Base-by-base conservation (phyloP, 2,888 invertebrate genomes). In the Adela reaumurella region DNA sequence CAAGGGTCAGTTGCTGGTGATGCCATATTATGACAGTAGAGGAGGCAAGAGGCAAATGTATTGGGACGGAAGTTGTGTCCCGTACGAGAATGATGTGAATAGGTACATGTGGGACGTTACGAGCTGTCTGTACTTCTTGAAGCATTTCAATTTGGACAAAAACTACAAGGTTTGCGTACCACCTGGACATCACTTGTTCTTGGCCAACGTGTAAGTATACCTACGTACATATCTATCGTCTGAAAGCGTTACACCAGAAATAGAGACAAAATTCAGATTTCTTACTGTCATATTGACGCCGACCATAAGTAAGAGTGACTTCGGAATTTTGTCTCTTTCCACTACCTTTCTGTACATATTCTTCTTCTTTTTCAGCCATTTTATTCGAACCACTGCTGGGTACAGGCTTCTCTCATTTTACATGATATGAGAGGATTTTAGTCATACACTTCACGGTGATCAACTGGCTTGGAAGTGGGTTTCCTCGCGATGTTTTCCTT, bases 41-140 rank as follows among this genome's bases (percentile, higher is more conserved):
- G 6, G 35, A 24, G 24, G 24, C 6, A 10, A 24, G 24, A n/a
- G n/a, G n/a, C n/a, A n/a, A n/a, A n/a, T n/a, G n/a, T n/a, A n/a
- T n/a, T n/a, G n/a, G n/a, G n/a, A n/a, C n/a, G n/a, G n/a, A n/a
- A n/a, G n/a, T n/a, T n/a, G n/a, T n/a, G n/a, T n/a, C n/a, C n/a
- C n/a, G n/a, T n/a, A n/a, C n/a, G n/a, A n/a, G n/a, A 24, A 24
- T 24, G 35, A 35, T 14, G 6, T 8, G 35, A 35, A 24, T 8
- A 24, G 35, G 14, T 86, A 86, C 59, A 83, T 83, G 65, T 83
- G 83, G 69, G 85, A 86, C 65, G 82, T 83, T 11, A 83, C 83
- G 50, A 85, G 85, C 49, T 84, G 84, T 20, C 64, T 86, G 58
- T 83, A 80, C 49, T 82, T 87, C 56, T 61, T 87, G 56, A 83